Conservation (phyloP, 2,888 invertebrate genomes). For the Chrysolina americana region DNA sequence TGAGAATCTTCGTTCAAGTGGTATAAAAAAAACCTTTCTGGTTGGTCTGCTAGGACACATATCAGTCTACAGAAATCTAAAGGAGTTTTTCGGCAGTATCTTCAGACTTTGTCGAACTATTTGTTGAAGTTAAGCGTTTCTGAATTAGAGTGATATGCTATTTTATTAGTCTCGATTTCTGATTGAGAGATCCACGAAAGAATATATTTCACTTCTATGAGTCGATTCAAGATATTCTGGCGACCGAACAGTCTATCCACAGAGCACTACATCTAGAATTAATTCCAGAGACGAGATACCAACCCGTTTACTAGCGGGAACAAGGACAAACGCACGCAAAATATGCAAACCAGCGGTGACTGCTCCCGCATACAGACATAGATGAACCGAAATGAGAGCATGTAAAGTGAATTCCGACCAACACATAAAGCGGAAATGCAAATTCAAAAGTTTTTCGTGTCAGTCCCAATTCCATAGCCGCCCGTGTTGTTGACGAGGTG, state of each 20-base stretch:
- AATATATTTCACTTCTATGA: no score
- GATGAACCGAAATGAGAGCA: slow-evolving; percentile 10
- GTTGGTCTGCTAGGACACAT: no score
- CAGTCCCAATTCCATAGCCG: not conserved
- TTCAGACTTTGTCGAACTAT: no score
- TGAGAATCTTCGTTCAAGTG: no score
- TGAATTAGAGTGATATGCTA: no score
- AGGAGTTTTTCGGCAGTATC: no score
- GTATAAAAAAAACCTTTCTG: no score
- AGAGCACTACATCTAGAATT: not conserved
- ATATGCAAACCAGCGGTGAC: slow-evolving; percentile 14
- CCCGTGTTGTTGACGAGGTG: not conserved
- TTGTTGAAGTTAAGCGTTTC: no score
- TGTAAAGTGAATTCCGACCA: slow-evolving; percentile 9
- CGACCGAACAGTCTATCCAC: not conserved
- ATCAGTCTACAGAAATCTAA: no score
- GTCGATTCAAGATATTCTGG: no score
- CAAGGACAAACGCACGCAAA: not conserved
- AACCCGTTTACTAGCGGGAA: not conserved
- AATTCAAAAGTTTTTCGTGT: slow-evolving; percentile 8
- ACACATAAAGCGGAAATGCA: slow-evolving; percentile 18
- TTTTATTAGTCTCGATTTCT: no score
- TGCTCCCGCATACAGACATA: not conserved
- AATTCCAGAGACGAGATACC: not conserved
- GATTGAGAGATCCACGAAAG: no score